Evolutionary conservation across 2,113 vertebrate genomes (phyloP).

Genomic region (Ophthalmolycus amberensis): DNA sequence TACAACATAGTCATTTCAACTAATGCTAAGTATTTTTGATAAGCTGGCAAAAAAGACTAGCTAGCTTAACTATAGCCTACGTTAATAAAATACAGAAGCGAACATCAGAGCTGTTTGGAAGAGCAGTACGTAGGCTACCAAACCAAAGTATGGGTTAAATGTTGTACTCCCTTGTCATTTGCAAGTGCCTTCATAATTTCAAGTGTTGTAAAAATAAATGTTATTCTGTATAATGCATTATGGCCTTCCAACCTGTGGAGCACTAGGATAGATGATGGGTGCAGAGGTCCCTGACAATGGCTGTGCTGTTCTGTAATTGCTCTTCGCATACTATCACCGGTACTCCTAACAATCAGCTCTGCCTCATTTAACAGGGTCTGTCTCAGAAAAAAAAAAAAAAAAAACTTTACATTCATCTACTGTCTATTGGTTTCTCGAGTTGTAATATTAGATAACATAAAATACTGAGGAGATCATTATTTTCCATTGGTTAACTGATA

Average conservation of each 20-base stretch:
- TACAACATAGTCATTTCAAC: background rate
- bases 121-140: slow-evolving; percentile 31
- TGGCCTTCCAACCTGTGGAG: slow-evolving; percentile 40
- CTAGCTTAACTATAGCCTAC: background rate
- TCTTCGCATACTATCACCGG: slow-evolving; percentile 30
- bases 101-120: slow-evolving; percentile 5
- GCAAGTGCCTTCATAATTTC: too few species aligned
- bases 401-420: background rate
- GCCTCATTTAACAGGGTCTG: slow-evolving; percentile 14
- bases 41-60: background rate
- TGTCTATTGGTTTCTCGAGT: background rate
- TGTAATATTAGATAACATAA: background rate
- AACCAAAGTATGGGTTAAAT: too few species aligned
- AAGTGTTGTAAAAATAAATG: too few species aligned
- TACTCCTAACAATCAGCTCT: slow-evolving; percentile 34
- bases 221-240: slow-evolving; percentile 47
- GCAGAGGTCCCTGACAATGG: slow-evolving; percentile 45
- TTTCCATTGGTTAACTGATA: background rate
- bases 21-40: background rate
- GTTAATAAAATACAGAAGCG: background rate
- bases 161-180: too few species aligned
- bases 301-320: slow-evolving; percentile 45
- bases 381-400: background rate
- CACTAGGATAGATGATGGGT: slow-evolving; percentile 56
- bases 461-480: background rate